These are phyloP conservation scores for Tetraneura akinire DNA, from an alignment of 1,140 invertebrate genomes.

Conservation along the genomic window DNA sequence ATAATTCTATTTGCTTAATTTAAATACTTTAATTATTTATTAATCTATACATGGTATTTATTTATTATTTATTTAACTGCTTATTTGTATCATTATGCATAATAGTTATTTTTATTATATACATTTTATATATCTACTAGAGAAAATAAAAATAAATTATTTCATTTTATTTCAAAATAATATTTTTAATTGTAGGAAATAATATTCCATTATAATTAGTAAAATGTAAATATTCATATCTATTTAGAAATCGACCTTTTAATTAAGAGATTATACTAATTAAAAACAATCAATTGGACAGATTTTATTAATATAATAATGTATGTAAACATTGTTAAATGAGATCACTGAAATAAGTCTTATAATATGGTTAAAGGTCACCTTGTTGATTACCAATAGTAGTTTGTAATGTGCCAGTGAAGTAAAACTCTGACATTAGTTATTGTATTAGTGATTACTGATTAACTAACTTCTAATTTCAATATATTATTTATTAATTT, in stretches of 20 bases:
- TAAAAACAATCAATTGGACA: not conserved
- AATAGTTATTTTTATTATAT: not conserved
- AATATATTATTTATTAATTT: not conserved
- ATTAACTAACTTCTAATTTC: not conserved
- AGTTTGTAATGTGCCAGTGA: slow-evolving; percentile 20
- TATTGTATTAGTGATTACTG: not conserved
- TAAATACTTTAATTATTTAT: too few species aligned
- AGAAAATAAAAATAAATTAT: not conserved
- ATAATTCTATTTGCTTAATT: too few species aligned
- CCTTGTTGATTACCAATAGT: slow-evolving; percentile 30
- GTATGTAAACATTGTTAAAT: slow-evolving; percentile 10
- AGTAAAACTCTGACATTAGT: not conserved
- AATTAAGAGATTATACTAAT: not conserved
- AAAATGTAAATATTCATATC: not conserved
- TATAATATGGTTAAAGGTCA: slow-evolving; percentile 29
- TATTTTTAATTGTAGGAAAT: not conserved
- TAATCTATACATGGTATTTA: too few species aligned
- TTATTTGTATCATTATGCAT: too few species aligned
- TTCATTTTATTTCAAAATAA: not conserved
- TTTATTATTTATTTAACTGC: too few species aligned
- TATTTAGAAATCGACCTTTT: not conserved
- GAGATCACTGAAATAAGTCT: slow-evolving; percentile 19
- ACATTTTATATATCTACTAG: not conserved
- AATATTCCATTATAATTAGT: not conserved
- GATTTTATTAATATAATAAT: slow-evolving; percentile 1